Base-by-base conservation (phyloP, 2,113 vertebrate genomes). In the Nothocercus julius region DNA sequence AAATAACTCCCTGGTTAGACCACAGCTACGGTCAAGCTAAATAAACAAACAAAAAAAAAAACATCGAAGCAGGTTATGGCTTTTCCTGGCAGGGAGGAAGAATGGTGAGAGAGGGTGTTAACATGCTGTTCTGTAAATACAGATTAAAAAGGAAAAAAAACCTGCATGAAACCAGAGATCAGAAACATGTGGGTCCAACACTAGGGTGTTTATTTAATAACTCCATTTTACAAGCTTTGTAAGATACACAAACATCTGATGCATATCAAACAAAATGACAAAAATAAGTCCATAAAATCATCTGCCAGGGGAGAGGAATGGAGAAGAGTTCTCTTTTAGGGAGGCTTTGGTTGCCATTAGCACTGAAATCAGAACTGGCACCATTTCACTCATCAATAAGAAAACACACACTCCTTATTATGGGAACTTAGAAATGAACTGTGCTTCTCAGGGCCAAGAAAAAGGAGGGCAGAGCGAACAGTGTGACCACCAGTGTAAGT, bases 211-310 rank as follows among this genome's bases (percentile, higher is more conserved):
- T 36, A 75, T 87, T 90, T 82, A 93, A n/a, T 88, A 95, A 72
- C 88, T 95, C 69, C 88, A 24, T 51, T 92, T 91, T 62, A 82
- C 53, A 82, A 15, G 79, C 34, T 89, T 93, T 81, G 68, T 36
- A 72, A 85, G 89, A 53, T 59, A 78, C 42, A 77, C 75, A 92
- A 93, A 87, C 75, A 93, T 91, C 40, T 68, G 75, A 92, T 28
- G 22, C 76, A 94, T 59, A 90, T 45, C 91, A 91, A 94, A 80
- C 45, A 77, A 49, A 82, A 82, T 2, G 17, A 94, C 79, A 87
- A 91, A 95, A 91, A 73, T 76, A 85, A 90, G 68, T 38, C 72
- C 47, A 82, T 82, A 81, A 90, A 92, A 83, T 70, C 67, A 61
- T 47, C 67, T 75, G 81, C 75, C 72, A 85, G 77, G 56, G 36